A percentile compares a stretch with the other conserved stretches of the same genome.
Evolutionary conservation across 2,888 invertebrate species (phyloP).

Genomic region (Sinopyrophorus schimmeli): DNA sequence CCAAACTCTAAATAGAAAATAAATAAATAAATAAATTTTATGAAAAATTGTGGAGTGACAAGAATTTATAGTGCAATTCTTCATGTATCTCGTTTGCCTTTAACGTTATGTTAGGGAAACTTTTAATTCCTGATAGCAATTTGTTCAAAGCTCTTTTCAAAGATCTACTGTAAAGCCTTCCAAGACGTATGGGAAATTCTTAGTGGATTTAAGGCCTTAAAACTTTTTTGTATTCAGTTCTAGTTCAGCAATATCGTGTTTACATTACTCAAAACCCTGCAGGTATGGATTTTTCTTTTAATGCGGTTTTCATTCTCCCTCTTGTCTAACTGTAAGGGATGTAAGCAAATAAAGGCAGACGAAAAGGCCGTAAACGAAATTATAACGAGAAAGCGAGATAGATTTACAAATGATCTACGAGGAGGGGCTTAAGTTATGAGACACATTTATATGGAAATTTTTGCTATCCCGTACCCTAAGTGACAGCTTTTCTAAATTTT

Average conservation of each 20-base stretch:
- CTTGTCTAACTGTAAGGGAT: slow-evolving; percentile 14
- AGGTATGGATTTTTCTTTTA: slow-evolving; percentile 23
- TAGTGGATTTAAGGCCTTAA: not conserved
- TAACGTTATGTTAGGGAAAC: no score
- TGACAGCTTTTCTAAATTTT: slow-evolving; percentile 17
- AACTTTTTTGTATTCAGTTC: slow-evolving; percentile 16
- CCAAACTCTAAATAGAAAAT: no score
- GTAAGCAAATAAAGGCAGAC: slow-evolving; percentile 14
- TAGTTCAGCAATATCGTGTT: slow-evolving; percentile 22
- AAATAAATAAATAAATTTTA: no score
- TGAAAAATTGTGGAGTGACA: no score
- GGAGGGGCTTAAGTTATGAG: slow-evolving; percentile 34
- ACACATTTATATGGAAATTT: slow-evolving; percentile 39
- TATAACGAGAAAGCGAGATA: slow-evolving; percentile 22
- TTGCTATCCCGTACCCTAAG: slow-evolving; percentile 22
- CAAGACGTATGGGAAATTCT: not conserved
- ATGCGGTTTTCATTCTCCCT: slow-evolving; percentile 28
- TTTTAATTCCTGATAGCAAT: no score
- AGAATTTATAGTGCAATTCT: no score
- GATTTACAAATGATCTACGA: slow-evolving; percentile 31
- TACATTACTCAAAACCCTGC: slow-evolving; percentile 21
- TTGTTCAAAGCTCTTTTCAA: not conserved
- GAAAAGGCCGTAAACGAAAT: slow-evolving; percentile 17
- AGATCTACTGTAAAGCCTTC: not conserved
- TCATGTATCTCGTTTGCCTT: no score